Conservation (phyloP, 2,113 vertebrate species). For the Sula dactylatra region DNA sequence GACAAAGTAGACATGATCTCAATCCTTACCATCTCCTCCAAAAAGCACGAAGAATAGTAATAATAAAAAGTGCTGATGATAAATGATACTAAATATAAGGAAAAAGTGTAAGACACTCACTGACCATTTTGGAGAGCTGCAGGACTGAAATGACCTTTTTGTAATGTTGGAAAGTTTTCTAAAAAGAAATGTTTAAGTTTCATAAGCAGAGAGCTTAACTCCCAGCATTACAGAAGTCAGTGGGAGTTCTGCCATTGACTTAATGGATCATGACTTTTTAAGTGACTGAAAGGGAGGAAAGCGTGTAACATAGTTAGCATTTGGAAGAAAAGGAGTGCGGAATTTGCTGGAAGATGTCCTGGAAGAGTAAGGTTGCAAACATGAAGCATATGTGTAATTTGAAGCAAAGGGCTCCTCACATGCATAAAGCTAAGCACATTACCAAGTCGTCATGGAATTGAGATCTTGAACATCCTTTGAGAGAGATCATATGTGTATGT, state of each 20-base stretch:
- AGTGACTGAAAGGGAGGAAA: neutral
- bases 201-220: conserved; percentile 8
- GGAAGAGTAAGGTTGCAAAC: neutral
- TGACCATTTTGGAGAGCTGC: neutral
- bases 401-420: neutral
- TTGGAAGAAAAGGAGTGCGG: conserved; percentile 13
- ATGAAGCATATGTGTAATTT: conserved; percentile 2
- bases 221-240: conserved; percentile 14
- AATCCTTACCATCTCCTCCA: neutral
- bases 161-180: neutral
- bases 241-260: conserved; percentile 37
- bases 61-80: neutral
- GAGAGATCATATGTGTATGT: neutral
- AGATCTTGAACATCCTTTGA: neutral
- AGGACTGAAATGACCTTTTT: conserved; percentile 3
- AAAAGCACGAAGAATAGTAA: neutral
- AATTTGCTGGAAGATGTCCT: conserved; percentile 20
- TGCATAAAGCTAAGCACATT: neutral
- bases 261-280: neutral
- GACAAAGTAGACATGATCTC: neutral
- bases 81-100: neutral
- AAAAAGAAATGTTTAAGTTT: neutral
- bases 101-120: neutral
- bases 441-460: neutral
- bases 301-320: neutral